phyloP scores from a whole-genome alignment of 2,888 invertebrate genomes.

The Odontothrips loti region DNA sequence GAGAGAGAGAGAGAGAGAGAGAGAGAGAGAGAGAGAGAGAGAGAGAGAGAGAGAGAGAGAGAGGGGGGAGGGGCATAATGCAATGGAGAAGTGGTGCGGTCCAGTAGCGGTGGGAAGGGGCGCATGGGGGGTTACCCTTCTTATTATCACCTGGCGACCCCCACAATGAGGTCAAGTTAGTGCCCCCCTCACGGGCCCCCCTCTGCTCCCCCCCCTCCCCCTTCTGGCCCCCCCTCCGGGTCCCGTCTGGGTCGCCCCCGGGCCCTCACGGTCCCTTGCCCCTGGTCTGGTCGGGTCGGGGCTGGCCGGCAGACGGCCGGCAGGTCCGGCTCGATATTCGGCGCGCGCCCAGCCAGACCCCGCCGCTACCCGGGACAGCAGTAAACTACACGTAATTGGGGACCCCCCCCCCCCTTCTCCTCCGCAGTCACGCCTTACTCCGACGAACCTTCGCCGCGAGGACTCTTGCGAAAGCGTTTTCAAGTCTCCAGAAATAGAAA shows the following conservation, averaged over 20 bases:
- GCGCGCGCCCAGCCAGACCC: neutral
- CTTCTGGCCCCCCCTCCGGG: neutral
- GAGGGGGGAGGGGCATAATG: neutral
- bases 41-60: neutral
- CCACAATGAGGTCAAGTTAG: slow-evolving; percentile 24
- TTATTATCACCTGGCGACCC: slow-evolving; percentile 11
- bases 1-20: slow-evolving; percentile 1
- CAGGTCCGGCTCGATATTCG: too few species aligned
- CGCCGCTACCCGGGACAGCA: neutral
- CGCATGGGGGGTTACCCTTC: neutral
- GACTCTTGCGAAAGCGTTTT: too few species aligned
- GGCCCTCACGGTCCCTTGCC: too few species aligned
- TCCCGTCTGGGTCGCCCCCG: too few species aligned
- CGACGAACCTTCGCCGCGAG: too few species aligned
- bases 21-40: neutral
- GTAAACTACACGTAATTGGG: slow-evolving; percentile 13
- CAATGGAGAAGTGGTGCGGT: neutral
- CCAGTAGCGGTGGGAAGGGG: neutral
- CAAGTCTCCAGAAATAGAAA: too few species aligned
- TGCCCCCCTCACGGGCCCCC: neutral
- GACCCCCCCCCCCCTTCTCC: neutral
- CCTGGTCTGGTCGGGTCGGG: too few species aligned
- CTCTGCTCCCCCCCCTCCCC: neutral
- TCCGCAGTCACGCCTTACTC: too few species aligned
- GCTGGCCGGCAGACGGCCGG: too few species aligned